phyloP scores from a whole-genome alignment of 2,797 vertebrate species.

The Mus minutoides region DNA sequence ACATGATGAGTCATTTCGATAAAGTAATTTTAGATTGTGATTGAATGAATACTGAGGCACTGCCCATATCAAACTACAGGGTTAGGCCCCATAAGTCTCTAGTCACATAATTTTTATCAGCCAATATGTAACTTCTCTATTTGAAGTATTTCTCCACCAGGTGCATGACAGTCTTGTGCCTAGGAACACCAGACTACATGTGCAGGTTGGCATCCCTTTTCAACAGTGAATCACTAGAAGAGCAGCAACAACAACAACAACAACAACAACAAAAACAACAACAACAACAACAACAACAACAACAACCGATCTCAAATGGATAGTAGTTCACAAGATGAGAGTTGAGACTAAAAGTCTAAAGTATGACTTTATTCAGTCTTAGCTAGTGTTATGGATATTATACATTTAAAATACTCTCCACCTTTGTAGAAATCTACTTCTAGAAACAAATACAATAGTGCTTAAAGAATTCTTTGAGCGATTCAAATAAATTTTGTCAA shows the following conservation, averaged over 20 bases:
- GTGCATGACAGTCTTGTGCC: too few relatives aligned
- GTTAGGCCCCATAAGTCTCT: neutral
- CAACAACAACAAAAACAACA: neutral
- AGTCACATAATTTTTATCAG: neutral
- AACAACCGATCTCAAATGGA: neutral
- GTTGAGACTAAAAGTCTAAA: neutral
- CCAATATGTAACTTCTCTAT: neutral
- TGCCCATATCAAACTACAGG: too few relatives aligned
- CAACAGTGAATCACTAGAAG: neutral
- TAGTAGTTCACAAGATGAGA: neutral
- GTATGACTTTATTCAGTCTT: neutral
- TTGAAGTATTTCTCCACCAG: neutral
- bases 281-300: too few relatives aligned
- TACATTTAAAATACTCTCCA: neutral
- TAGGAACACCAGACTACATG: neutral
- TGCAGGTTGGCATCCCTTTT: neutral
- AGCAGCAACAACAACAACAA: neutral
- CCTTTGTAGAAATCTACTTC: neutral
- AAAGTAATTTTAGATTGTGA: neutral
- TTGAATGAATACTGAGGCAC: neutral
- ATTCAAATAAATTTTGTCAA: neutral
- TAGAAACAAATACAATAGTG: neutral
- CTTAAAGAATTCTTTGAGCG: neutral
- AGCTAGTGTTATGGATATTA: neutral
- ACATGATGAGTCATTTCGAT: neutral